Evolutionary conservation across 1,140 invertebrate genomes (phyloP).

Genomic region (Plodia interpunctella): DNA sequence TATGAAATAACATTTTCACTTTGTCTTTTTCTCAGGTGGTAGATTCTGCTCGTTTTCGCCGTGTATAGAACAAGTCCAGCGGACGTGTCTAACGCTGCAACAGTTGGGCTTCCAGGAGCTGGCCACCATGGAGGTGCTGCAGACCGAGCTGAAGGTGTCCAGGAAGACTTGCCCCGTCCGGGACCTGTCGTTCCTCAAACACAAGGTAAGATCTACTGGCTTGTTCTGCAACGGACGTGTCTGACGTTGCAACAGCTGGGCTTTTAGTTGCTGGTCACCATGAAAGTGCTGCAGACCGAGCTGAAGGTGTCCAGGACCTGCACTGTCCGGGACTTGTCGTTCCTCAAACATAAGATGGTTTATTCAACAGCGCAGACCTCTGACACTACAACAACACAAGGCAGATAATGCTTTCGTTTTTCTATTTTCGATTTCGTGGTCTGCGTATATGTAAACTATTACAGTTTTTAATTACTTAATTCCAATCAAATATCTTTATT

Average conservation of each 20-base stretch:
- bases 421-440: too few relatives aligned
- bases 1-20: too few relatives aligned
- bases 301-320: conserved; percentile 86
- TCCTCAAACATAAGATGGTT: conserved; percentile 80
- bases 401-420: too few relatives aligned
- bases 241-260: conserved; percentile 81
- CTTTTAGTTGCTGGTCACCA: conserved; percentile 90
- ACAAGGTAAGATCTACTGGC: conserved; percentile 77
- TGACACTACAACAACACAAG: too few relatives aligned
- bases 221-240: conserved; percentile 97
- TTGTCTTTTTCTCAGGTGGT: conserved; percentile 81
- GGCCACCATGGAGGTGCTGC: conserved; percentile 91
- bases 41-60: conserved; percentile 98
- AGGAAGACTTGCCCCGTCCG: conserved; percentile 83
- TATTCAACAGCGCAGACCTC: too few relatives aligned
- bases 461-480: too few relatives aligned
- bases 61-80: conserved; percentile 98
- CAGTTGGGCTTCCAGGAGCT: conserved; percentile 89
- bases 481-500: too few relatives aligned
- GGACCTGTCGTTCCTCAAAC: conserved; percentile 81
- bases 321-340: conserved; percentile 82
- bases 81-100: conserved; percentile 84
- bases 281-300: conserved; percentile 92
- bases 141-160: conserved; percentile 88
- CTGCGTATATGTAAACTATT: too few relatives aligned